Evolutionary conservation across 2,888 invertebrate genomes (phyloP).

Genomic region (Patella ulyssiponensis): DNA sequence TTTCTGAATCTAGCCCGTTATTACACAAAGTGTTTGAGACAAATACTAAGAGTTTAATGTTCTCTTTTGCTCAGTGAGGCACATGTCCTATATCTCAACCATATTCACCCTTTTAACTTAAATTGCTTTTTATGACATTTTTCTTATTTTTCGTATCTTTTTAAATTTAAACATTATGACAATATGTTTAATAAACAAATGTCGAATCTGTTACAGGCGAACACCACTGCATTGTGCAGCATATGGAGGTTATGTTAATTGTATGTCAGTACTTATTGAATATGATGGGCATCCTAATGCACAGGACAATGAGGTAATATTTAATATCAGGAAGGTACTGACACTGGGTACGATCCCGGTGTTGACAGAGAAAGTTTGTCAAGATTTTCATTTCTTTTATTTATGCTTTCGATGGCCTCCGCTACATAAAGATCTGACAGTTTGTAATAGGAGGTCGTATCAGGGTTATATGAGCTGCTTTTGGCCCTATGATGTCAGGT

Average conservation of each 20-base stretch:
- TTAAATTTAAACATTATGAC: neutral
- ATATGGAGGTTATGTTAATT: constrained; percentile 71
- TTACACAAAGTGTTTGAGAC: neutral
- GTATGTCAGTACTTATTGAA: constrained; percentile 72
- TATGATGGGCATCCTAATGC: constrained; percentile 68
- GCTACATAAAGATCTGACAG: too few relatives aligned
- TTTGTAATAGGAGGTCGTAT: too few relatives aligned
- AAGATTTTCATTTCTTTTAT: too few relatives aligned
- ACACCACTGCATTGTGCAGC: constrained; percentile 72
- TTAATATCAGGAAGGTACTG: too few relatives aligned
- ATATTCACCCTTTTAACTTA: neutral
- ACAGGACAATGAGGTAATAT: constrained; percentile 69
- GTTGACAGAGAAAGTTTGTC: too few relatives aligned
- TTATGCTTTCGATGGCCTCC: too few relatives aligned
- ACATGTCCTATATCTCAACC: neutral
- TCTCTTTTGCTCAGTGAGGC: too few relatives aligned
- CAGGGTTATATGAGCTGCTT: too few relatives aligned
- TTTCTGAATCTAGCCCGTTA: neutral
- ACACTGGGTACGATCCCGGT: too few relatives aligned
- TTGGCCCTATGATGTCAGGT: too few relatives aligned
- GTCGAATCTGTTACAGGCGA: constrained; percentile 51
- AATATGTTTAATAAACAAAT: neutral
- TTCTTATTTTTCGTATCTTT: neutral
- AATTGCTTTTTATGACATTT: neutral
- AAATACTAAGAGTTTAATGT: too few relatives aligned